phyloP scores from a whole-genome alignment of 2,888 invertebrate genomes.

The Crioceris asparagi region DNA sequence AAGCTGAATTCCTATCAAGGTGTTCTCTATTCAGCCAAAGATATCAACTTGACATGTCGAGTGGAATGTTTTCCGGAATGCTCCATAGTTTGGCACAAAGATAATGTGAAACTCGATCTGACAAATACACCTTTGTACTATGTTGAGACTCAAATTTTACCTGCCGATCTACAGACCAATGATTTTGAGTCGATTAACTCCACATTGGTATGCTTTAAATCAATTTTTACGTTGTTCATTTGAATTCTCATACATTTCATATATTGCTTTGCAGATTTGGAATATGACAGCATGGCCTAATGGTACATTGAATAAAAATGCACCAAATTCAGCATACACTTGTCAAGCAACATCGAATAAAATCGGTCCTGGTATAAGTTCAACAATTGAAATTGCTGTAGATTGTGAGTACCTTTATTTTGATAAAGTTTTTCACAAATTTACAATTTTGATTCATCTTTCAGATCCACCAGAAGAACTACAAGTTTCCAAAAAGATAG shows the following conservation, averaged over 20 bases:
- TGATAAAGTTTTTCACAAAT: not conserved
- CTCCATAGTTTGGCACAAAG: conserved; percentile 74
- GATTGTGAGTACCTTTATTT: conserved; percentile 63
- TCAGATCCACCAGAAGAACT: conserved; percentile 79
- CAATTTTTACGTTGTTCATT: not conserved
- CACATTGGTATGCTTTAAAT: conserved; percentile 51
- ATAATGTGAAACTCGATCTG: conserved; percentile 56
- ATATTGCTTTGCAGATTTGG: conserved; percentile 49
- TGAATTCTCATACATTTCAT: not conserved
- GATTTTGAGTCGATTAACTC: conserved; percentile 84
- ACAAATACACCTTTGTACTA: conserved; percentile 52
- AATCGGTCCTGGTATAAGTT: conserved; percentile 71
- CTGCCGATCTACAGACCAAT: conserved; percentile 66
- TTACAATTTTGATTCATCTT: conserved; percentile 8
- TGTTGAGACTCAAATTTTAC: conserved; percentile 54
- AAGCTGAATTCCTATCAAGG: conserved; percentile 75
- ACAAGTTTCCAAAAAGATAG: conserved; percentile 49
- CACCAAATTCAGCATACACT: conserved; percentile 73
- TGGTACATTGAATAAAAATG: conserved; percentile 61
- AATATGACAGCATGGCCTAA: conserved; percentile 79
- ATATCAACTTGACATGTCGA: conserved; percentile 65
- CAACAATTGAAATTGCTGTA: conserved; percentile 75
- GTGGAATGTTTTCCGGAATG: conserved; percentile 85
- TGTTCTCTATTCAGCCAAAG: conserved; percentile 59
- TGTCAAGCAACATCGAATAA: conserved; percentile 60